Evolutionary conservation across 1,140 invertebrate species (phyloP), one percentile per base, ranked within the genome.

Genomic region (Drosophila auraria): DNA sequence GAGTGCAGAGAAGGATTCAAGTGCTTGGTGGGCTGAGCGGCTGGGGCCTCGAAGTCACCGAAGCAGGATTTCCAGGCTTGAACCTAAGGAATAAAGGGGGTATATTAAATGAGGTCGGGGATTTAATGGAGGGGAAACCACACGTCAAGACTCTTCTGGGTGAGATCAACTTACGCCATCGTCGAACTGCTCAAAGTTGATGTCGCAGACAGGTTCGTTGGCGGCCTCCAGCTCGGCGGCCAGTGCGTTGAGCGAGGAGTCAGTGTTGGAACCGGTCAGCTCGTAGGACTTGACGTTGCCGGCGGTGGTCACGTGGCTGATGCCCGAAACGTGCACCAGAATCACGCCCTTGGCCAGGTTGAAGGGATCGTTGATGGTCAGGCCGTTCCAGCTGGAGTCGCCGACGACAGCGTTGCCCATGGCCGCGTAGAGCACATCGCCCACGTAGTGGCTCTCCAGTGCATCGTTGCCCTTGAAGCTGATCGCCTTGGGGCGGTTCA

Each of bases 301-400:
- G 62, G 92, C 94, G 42, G 95, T 93, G 58, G 93, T 94, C 38
- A 94, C 86, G 23, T 83, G 89, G n/a, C 93, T 93, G 8, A 96
- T 93, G 64, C 96, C 97, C 93, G 96, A 95, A 45, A 98, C 94
- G 42, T 95, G 95, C 38, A 98, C 94, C 38, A 95, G 95, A 27
- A 97, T 96, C 53, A 96, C 94, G 40, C 96, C 96, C 93, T 97
- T 96, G 30, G 97, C 96, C 64, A 96, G 94, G 70, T 95, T 94
- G 78, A 98, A 97, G 9, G 97, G 96, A 93, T 97, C 95, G 3
- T 93, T 94, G 50, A 97, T 94, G 33, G 93, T 94, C 59, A 98
- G 83, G 15, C 96, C 96, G 78, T 94, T 94, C 96, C 97, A 97
- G 72, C 94, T 94, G 40, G 95, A 80, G 60, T 92, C 87, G 63